phyloP scores from a whole-genome alignment of 2,797 vertebrate genomes.

The Scolopax bukidnonensis region DNA sequence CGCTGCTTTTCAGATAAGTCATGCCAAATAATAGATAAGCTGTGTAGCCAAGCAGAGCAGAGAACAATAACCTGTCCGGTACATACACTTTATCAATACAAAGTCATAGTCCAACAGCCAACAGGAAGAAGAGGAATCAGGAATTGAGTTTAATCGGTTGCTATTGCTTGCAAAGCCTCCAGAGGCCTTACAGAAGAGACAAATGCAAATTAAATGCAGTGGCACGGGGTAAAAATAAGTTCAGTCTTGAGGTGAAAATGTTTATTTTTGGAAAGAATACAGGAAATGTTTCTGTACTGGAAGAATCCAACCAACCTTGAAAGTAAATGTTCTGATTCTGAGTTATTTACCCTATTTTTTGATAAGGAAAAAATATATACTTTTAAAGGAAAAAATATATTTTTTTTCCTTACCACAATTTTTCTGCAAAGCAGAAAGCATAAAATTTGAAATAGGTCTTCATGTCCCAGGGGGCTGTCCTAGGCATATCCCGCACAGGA shows the following conservation, averaged over 20 bases:
- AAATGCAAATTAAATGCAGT: slow-evolving; percentile 9
- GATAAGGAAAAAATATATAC: background rate
- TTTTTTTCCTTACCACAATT: no score
- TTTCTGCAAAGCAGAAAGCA: background rate
- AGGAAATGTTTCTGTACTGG: background rate
- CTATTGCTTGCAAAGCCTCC: background rate
- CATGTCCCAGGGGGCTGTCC: background rate
- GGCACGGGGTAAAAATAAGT: background rate
- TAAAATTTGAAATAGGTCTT: background rate
- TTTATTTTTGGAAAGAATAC: background rate
- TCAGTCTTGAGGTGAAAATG: slow-evolving; percentile 8
- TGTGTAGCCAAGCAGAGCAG: background rate
- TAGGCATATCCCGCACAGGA: background rate
- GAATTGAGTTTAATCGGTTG: background rate
- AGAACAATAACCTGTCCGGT: slow-evolving; percentile 19
- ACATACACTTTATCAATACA: slow-evolving; percentile 1
- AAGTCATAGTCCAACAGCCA: background rate
- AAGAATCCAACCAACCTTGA: slow-evolving; percentile 15
- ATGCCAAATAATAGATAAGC: background rate
- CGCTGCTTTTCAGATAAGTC: background rate
- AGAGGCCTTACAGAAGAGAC: background rate
- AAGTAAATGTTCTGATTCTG: background rate
- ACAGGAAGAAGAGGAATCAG: background rate
- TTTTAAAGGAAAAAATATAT: no score
- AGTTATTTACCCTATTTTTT: background rate